These are phyloP conservation scores for Pipistrellus nathusii DNA, from an alignment of 2,797 vertebrate species.

Conservation along the genomic window DNA sequence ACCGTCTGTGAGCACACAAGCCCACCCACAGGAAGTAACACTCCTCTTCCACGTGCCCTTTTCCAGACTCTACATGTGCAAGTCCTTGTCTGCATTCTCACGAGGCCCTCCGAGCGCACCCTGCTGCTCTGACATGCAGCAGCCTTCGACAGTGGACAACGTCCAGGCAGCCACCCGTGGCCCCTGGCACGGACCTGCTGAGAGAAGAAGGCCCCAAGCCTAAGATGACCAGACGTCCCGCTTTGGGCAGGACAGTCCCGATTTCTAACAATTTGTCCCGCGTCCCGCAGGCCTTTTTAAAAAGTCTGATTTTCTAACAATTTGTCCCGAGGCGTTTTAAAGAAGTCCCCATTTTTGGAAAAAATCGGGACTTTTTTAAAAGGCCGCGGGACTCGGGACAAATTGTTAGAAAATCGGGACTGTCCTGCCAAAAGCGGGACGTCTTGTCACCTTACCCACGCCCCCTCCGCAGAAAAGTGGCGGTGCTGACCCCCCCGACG, in stretches of 20 bases:
- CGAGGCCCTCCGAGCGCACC: background rate
- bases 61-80: background rate
- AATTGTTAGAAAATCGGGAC: too few relatives aligned
- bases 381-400: too few relatives aligned
- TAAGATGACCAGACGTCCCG: too few relatives aligned
- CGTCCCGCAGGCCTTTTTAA: too few relatives aligned
- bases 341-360: too few relatives aligned
- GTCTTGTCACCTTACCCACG: too few relatives aligned
- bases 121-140: background rate
- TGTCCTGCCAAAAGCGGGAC: too few relatives aligned
- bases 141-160: fast-evolving
- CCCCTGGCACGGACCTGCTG: background rate
- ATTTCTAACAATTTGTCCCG: too few relatives aligned
- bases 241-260: too few relatives aligned
- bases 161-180: background rate
- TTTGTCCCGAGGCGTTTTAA: too few relatives aligned
- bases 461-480: background rate
- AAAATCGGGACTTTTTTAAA: too few relatives aligned
- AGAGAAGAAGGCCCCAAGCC: background rate
- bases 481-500: background rate
- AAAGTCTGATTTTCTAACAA: too few relatives aligned
- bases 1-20: background rate
- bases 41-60: background rate
- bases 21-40: background rate
- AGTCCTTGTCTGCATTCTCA: background rate